A percentile compares a stretch with the other conserved stretches of the same genome.
These are phyloP conservation scores for Pterophyllum scalare DNA, from an alignment of 2,113 vertebrate genomes.

Conservation along the genomic window DNA sequence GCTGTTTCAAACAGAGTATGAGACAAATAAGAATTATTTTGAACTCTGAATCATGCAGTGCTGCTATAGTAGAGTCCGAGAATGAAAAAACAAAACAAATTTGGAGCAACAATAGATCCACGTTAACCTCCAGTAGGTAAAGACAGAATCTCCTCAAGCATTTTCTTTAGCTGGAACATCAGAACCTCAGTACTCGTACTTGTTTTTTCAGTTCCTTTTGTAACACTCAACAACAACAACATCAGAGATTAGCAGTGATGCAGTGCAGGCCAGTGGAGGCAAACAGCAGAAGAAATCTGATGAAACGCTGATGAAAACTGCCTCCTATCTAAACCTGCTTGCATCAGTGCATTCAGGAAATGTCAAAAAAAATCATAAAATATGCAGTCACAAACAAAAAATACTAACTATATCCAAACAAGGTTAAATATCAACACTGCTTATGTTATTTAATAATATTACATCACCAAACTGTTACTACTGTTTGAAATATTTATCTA, in stretches of 20 bases:
- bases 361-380: background rate
- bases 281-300: slow-evolving; percentile 11
- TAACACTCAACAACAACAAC: background rate
- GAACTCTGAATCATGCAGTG: background rate
- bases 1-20: background rate
- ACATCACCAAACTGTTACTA: background rate
- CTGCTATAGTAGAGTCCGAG: background rate
- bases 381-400: background rate
- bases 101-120: background rate
- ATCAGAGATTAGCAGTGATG: background rate
- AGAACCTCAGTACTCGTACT: background rate
- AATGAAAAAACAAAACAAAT: background rate
- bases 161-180: background rate
- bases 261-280: background rate
- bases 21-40: background rate
- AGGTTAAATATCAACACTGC: background rate
- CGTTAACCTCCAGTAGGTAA: background rate
- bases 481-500: too few relatives aligned
- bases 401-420: background rate
- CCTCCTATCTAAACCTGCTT: background rate
- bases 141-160: background rate
- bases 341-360: fast-evolving
- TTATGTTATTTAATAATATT: background rate
- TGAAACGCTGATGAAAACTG: slow-evolving; percentile 13
- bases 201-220: background rate